These are phyloP conservation scores for Andrena flavipes DNA, from an alignment of 2,888 invertebrate species.

Conservation along the genomic window DNA sequence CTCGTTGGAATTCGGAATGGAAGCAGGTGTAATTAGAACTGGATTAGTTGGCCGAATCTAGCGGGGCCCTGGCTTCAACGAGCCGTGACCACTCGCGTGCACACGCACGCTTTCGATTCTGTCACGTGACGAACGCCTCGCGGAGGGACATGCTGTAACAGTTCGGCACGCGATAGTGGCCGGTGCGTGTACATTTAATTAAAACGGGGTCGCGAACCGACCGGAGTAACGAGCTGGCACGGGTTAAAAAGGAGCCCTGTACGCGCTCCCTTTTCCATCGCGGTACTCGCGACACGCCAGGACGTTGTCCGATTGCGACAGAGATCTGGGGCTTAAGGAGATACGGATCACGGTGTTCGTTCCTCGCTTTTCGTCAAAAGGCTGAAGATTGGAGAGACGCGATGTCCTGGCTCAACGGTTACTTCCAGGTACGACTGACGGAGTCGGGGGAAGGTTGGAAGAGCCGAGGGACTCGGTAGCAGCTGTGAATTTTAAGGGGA, in stretches of 20 bases:
- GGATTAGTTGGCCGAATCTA: too few relatives aligned
- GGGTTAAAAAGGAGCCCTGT: slow-evolving; percentile 16
- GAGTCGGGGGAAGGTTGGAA: too few relatives aligned
- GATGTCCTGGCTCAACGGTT: too few relatives aligned
- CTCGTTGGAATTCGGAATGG: too few relatives aligned
- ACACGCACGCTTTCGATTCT: slow-evolving; percentile 8
- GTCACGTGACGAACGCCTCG: not conserved
- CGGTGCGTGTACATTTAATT: slow-evolving; percentile 57
- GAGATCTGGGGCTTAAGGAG: slow-evolving; percentile 34
- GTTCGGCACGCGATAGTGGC: slow-evolving; percentile 44
- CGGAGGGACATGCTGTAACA: slow-evolving; percentile 16
- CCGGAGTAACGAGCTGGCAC: slow-evolving; percentile 49
- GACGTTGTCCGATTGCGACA: slow-evolving; percentile 34
- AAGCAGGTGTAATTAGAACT: too few relatives aligned
- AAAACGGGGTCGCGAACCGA: slow-evolving; percentile 55
- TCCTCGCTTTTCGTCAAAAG: too few relatives aligned
- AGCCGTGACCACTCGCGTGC: slow-evolving; percentile 22
- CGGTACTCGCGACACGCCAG: not conserved
- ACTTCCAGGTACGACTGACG: too few relatives aligned
- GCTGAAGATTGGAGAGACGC: too few relatives aligned
- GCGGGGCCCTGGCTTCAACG: too few relatives aligned
- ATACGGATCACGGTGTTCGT: slow-evolving; percentile 25
- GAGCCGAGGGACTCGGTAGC: too few relatives aligned
- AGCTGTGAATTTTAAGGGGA: too few relatives aligned
- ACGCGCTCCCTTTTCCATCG: not conserved